phyloP scores from a whole-genome alignment of 2,797 vertebrate species.

The Lutra lutra region DNA sequence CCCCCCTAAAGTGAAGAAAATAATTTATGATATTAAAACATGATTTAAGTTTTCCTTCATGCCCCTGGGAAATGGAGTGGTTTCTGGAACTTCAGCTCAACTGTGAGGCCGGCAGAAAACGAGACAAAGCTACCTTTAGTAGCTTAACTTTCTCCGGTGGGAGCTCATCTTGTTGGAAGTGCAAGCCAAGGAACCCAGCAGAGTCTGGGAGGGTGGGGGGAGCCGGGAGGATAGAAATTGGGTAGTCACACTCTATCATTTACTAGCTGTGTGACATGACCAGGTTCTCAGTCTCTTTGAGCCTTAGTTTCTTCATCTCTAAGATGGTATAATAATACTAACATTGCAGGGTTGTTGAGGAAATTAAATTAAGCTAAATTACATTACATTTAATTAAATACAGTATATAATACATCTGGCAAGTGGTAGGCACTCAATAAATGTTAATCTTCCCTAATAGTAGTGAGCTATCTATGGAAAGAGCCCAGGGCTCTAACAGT shows the following conservation, averaged over 20 bases:
- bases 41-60: conserved; percentile 56
- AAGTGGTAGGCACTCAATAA: neutral
- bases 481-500: neutral
- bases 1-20: conserved; percentile 62
- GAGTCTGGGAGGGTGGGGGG: neutral
- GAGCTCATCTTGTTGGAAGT: neutral
- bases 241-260: fast-evolving
- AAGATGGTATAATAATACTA: neutral
- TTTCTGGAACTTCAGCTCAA: neutral
- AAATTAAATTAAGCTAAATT: conserved; percentile 27
- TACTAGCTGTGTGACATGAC: neutral
- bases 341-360: neutral
- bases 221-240: fast-evolving
- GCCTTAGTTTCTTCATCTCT: neutral
- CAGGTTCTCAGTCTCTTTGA: neutral
- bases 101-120: neutral
- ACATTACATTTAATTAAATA: conserved; percentile 40
- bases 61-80: neutral
- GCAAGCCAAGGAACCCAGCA: neutral
- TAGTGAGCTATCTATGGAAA: neutral
- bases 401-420: neutral
- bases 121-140: too few species aligned
- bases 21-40: conserved; percentile 69
- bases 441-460: neutral
- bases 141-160: neutral